Conservation (phyloP, 1,140 invertebrate species). For the Drosophila yakuba region DNA sequence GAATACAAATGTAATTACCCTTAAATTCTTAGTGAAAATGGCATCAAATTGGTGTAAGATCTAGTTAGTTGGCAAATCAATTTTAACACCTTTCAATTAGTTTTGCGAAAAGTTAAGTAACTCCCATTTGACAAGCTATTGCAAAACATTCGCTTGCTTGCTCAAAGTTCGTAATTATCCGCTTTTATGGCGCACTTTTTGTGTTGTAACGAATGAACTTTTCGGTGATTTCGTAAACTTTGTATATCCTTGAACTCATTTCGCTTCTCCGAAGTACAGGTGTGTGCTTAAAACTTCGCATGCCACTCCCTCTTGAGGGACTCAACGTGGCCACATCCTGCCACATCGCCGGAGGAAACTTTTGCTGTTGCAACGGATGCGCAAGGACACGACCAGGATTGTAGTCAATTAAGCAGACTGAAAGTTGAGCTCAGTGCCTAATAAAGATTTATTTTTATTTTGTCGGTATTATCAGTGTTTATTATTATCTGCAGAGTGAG, state of each 20-base stretch:
- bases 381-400: slow-evolving; percentile 27
- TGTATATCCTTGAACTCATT: slow-evolving; percentile 44
- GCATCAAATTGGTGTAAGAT: too few relatives aligned
- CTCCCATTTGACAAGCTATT: slow-evolving; percentile 22
- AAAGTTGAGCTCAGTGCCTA: slow-evolving; percentile 19
- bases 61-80: neutral
- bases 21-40: too few relatives aligned
- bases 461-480: slow-evolving; percentile 9
- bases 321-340: slow-evolving; percentile 28
- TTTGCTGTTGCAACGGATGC: slow-evolving; percentile 27
- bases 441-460: slow-evolving; percentile 40
- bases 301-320: slow-evolving; percentile 27
- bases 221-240: slow-evolving; percentile 35
- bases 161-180: slow-evolving; percentile 27
- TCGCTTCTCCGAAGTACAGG: slow-evolving; percentile 17
- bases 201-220: slow-evolving; percentile 12
- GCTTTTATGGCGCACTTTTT: slow-evolving; percentile 30
- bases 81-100: slow-evolving; percentile 8
- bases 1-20: too few relatives aligned
- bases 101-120: slow-evolving; percentile 1
- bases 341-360: slow-evolving; percentile 12
- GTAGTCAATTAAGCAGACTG: slow-evolving; percentile 55
- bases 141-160: slow-evolving; percentile 11
- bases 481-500: neutral
- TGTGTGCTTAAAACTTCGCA: slow-evolving; percentile 24